These are phyloP conservation scores for Castor canadensis DNA, from an alignment of 2,113 vertebrate genomes.

Conservation along the genomic window DNA sequence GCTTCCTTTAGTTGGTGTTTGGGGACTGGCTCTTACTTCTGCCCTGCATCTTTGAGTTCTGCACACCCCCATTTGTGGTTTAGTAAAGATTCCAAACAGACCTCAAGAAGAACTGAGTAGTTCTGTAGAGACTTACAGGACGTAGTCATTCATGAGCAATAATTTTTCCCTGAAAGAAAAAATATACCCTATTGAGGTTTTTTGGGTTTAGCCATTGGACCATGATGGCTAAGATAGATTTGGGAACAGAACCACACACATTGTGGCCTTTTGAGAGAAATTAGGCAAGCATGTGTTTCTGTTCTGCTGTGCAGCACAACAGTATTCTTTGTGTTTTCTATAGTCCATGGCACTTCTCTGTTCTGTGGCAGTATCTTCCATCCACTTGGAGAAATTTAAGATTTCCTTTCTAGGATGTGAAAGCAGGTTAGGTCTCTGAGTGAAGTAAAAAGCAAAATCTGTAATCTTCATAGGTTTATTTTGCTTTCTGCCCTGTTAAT, in stretches of 20 bases:
- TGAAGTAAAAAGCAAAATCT: neutral
- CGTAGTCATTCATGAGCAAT: neutral
- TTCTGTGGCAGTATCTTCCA: neutral
- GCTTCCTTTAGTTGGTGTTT: neutral
- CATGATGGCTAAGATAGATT: neutral
- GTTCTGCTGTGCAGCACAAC: neutral
- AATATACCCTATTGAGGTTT: neutral
- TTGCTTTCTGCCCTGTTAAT: neutral
- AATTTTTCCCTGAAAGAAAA: neutral
- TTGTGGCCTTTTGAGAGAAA: neutral
- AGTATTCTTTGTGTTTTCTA: neutral
- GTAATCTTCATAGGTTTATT: neutral
- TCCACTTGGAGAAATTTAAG: neutral
- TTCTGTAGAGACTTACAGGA: neutral
- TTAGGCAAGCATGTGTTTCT: neutral
- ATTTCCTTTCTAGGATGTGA: neutral
- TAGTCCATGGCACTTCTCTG: neutral
- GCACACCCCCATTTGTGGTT: neutral
- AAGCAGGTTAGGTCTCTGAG: neutral
- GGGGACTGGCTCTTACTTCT: neutral
- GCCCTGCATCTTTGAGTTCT: neutral
- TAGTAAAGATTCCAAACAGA: neutral
- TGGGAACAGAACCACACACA: neutral
- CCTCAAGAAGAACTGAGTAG: neutral
- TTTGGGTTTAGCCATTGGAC: neutral